Evolutionary conservation across 2,797 vertebrate species (phyloP).

Genomic region (Remorina albescens): DNA sequence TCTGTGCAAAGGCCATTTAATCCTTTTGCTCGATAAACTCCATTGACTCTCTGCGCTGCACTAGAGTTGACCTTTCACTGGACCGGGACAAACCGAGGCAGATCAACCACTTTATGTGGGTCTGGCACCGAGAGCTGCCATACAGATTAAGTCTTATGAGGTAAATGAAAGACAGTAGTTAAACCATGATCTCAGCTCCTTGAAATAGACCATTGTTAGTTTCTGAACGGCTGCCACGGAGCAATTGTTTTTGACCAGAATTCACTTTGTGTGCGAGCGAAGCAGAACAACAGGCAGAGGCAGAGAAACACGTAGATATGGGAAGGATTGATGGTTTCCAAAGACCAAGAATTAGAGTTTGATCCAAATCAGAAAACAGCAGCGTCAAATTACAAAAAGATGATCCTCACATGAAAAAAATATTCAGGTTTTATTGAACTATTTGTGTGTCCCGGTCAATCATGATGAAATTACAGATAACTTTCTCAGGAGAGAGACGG

Average conservation of each 20-base stretch:
- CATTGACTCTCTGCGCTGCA: conserved; percentile 32
- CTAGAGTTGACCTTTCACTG: conserved; percentile 52
- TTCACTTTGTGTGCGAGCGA: conserved; percentile 35
- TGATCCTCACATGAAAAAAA: conserved; percentile 11
- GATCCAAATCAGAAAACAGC: conserved; percentile 41
- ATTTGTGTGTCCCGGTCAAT: conserved; percentile 34
- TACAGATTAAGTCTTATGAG: conserved; percentile 73
- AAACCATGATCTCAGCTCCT: conserved; percentile 74
- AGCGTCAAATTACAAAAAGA: conserved; percentile 38
- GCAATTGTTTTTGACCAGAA: conserved; percentile 67
- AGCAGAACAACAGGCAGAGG: conserved; percentile 22
- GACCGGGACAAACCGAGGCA: conserved; percentile 46
- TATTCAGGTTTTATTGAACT: conserved; percentile 26
- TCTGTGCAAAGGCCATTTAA: conserved; percentile 17
- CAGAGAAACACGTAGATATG: conserved; percentile 30
- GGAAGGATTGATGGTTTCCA: conserved; percentile 51
- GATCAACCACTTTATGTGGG: conserved; percentile 57
- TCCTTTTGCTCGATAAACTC: conserved; percentile 36
- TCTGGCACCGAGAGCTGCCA: conserved; percentile 62
- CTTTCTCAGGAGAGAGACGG: conserved; percentile 8
- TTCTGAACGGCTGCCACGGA: conserved; percentile 67
- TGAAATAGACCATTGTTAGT: conserved; percentile 76
- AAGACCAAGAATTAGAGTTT: conserved; percentile 30
- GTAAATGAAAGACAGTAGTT: conserved; percentile 77
- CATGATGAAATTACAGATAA: conserved; percentile 27